Percentiles rank a stretch among this genome's conserved stretches.
Conservation (phyloP, 2,113 vertebrate species). For the Trogon melanurus region DNA sequence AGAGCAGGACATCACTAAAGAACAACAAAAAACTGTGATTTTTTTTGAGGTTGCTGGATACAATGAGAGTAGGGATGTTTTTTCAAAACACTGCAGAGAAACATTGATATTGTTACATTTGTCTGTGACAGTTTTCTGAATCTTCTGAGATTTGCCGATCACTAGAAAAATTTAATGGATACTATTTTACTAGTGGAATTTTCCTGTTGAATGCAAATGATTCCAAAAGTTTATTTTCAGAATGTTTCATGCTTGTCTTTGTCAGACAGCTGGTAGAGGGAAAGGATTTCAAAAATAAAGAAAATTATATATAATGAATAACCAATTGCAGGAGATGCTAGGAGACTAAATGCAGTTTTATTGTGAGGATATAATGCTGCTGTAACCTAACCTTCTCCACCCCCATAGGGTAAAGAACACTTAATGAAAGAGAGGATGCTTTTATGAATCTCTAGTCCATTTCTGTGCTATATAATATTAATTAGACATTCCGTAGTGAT, state of each 20-base stretch:
- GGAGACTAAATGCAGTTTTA: conserved; percentile 53
- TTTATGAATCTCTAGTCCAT: conserved; percentile 14
- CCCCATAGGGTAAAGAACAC: conserved; percentile 38
- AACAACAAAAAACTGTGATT: not conserved
- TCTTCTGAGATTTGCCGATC: not conserved
- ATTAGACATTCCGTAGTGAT: not conserved
- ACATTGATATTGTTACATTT: not conserved
- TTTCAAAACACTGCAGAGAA: conserved; percentile 1
- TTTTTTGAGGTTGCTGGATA: not conserved
- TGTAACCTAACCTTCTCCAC: conserved; percentile 57
- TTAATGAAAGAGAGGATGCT: conserved; percentile 34
- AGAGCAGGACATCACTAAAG: not conserved
- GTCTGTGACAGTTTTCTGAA: not conserved
- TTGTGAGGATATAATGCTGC: conserved; percentile 43
- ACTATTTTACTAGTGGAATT: conserved; percentile 31
- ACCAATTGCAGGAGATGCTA: conserved; percentile 21
- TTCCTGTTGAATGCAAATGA: conserved; percentile 57
- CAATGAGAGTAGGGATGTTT: accelerated
- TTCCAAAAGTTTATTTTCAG: conserved; percentile 64
- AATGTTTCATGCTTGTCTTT: conserved; percentile 31
- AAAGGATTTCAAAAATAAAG: conserved; percentile 58
- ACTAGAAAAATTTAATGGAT: not conserved
- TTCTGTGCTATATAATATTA: conserved; percentile 7
- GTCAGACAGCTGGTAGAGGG: conserved; percentile 55
- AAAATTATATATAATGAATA: conserved; percentile 64